phyloP scores from a whole-genome alignment of 2,797 vertebrate species.

The Aldrovandia affinis region DNA sequence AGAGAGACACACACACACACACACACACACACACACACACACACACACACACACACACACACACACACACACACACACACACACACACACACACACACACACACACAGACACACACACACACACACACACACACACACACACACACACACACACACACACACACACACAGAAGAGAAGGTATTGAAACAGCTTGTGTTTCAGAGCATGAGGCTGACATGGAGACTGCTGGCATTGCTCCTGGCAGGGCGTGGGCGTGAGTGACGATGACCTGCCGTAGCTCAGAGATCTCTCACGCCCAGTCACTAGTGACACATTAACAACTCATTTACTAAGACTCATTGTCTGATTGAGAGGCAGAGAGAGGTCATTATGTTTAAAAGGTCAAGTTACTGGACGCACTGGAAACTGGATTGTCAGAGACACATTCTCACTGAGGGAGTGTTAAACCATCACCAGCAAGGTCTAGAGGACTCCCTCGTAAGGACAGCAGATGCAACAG shows the following conservation, averaged over 20 bases:
- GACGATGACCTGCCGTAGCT: no score
- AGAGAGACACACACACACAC: not conserved
- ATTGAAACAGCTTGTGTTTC: no score
- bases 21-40: conserved; percentile 27
- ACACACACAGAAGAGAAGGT: not conserved
- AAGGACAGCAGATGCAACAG: not conserved
- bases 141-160: not conserved
- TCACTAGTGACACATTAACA: no score
- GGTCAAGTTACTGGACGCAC: not conserved
- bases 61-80: conserved; percentile 29
- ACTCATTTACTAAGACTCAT: no score
- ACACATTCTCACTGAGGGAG: not conserved
- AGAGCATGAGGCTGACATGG: no score
- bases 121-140: not conserved
- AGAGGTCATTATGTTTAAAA: conserved; percentile 19
- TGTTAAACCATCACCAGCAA: conserved; percentile 21
- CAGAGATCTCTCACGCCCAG: no score
- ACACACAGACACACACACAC: not conserved
- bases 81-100: not conserved
- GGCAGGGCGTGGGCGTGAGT: no score
- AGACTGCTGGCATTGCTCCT: no score
- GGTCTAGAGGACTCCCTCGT: not conserved
- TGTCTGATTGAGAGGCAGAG: not conserved
- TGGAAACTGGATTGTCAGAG: conserved; percentile 6
- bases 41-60: conserved; percentile 40